These are phyloP conservation scores for Sparus aurata DNA, from an alignment of 2,797 vertebrate species.

Conservation along the genomic window DNA sequence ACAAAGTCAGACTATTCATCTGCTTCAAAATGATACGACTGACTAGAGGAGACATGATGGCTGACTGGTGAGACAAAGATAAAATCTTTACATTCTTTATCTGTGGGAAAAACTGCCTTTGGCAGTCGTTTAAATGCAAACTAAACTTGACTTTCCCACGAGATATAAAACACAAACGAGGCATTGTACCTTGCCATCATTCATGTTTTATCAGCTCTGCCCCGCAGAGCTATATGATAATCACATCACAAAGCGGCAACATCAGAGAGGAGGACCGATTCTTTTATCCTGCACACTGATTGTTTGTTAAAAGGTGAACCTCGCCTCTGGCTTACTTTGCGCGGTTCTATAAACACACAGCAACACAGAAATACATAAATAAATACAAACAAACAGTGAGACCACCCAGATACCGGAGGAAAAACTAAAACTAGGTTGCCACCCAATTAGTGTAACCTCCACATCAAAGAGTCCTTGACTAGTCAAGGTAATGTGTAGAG, in stretches of 20 bases:
- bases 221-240: conserved; percentile 23
- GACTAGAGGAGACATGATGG: not conserved
- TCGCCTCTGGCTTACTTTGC: conserved; percentile 10
- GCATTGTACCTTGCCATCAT: not conserved
- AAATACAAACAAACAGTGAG: conserved; percentile 1
- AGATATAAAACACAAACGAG: conserved; percentile 14
- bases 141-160: not conserved
- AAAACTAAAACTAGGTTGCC: not conserved
- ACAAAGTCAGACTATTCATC: not conserved
- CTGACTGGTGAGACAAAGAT: not conserved
- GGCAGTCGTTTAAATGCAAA: conserved; percentile 44
- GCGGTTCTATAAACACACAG: not conserved
- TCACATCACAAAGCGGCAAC: conserved; percentile 26
- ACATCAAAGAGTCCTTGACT: conserved; percentile 22
- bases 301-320: conserved; percentile 23
- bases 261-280: conserved; percentile 29
- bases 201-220: conserved; percentile 42
- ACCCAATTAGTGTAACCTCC: conserved; percentile 47
- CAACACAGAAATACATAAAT: not conserved
- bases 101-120: conserved; percentile 17
- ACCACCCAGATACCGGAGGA: not conserved
- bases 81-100: conserved; percentile 5
- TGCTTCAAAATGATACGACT: not conserved
- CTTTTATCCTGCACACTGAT: conserved; percentile 37
- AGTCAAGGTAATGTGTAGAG: conserved; percentile 30